These are phyloP conservation scores for Heliopora coerulea DNA, from an alignment of 92 coral and sea anemone species.

Conservation along the genomic window DNA sequence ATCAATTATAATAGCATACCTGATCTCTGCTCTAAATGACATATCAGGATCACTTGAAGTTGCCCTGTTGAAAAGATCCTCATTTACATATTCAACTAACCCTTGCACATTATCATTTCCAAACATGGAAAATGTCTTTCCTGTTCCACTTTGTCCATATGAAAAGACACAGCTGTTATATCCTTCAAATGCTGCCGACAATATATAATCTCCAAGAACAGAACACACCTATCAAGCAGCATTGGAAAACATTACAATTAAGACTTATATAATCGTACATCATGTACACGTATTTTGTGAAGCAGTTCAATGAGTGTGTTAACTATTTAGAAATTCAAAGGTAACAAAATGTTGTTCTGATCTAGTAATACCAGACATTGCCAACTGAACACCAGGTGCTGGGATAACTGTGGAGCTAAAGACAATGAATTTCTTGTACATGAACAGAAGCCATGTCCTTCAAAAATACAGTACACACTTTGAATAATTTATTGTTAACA, in stretches of 20 bases:
- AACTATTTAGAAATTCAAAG: too few relatives aligned
- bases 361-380: too few relatives aligned
- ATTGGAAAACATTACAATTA: neutral
- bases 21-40: slow-evolving; percentile 92
- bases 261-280: too few relatives aligned
- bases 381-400: too few relatives aligned
- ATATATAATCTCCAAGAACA: slow-evolving; percentile 67
- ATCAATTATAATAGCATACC: slow-evolving; percentile 45
- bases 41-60: slow-evolving; percentile 70
- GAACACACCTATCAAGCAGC: slow-evolving; percentile 56
- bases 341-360: too few relatives aligned
- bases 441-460: too few relatives aligned
- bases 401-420: too few relatives aligned
- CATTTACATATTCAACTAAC: slow-evolving; percentile 79
- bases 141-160: slow-evolving; percentile 94
- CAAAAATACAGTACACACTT: too few relatives aligned
- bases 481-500: too few relatives aligned
- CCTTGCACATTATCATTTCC: slow-evolving; percentile 79
- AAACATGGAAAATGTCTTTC: slow-evolving; percentile 85
- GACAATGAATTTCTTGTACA: too few relatives aligned
- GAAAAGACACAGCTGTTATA: slow-evolving; percentile 88
- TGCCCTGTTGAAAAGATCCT: slow-evolving; percentile 72
- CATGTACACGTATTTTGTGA: too few relatives aligned
- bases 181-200: slow-evolving; percentile 83
- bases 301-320: too few relatives aligned